These are phyloP conservation scores for Halocynthia aurantium DNA, from an alignment of 23 tunicate species.

Conservation along the genomic window DNA sequence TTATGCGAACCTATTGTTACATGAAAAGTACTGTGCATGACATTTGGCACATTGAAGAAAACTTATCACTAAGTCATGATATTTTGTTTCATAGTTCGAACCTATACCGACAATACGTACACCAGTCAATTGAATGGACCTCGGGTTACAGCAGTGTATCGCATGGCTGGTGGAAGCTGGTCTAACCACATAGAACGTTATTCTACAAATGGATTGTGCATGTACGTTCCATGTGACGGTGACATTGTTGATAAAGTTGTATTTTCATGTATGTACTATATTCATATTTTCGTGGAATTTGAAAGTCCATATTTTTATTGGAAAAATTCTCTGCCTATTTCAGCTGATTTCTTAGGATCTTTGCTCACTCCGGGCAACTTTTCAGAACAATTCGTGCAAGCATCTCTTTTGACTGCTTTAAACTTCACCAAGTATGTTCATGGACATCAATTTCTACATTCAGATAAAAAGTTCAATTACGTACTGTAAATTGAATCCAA, in stretches of 20 bases:
- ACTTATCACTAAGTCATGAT: too few relatives aligned
- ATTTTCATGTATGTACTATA: background rate
- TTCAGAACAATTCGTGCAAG: background rate
- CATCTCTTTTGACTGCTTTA: background rate
- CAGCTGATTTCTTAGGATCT: too few relatives aligned
- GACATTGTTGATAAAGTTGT: background rate
- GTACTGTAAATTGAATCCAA: too few relatives aligned
- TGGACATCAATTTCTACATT: too few relatives aligned
- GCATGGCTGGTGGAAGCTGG: background rate
- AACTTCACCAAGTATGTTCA: background rate
- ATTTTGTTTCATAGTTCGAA: background rate
- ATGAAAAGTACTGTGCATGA: slow-evolving; percentile 7
- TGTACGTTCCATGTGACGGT: slow-evolving; percentile 1
- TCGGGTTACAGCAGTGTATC: background rate
- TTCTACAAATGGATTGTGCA: background rate
- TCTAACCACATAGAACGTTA: background rate
- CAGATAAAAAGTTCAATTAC: too few relatives aligned
- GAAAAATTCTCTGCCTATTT: too few relatives aligned
- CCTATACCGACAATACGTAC: background rate
- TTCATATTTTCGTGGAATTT: too few relatives aligned
- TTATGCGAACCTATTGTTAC: background rate
- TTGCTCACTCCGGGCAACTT: too few relatives aligned
- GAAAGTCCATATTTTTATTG: too few relatives aligned
- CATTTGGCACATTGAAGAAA: background rate
- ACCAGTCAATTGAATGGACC: background rate